Evolutionary conservation across 2,888 invertebrate species (phyloP).

Genomic region (Chymomyza fuscimana): DNA sequence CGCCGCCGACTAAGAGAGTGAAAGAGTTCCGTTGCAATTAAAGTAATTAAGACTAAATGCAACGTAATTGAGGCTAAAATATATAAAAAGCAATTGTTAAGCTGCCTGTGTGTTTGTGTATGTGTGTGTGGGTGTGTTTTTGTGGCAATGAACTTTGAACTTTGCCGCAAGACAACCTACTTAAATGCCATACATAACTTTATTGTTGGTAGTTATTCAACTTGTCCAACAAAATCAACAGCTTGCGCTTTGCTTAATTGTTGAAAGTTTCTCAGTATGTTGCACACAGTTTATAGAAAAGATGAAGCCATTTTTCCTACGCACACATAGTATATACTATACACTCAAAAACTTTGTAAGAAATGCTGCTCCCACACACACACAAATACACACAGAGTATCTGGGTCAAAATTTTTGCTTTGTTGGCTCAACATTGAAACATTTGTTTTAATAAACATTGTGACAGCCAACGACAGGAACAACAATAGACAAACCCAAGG

Average conservation of each 20-base stretch:
- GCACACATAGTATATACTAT: constrained; percentile 19
- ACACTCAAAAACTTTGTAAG: background rate
- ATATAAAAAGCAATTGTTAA: background rate
- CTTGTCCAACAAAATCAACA: constrained; percentile 1
- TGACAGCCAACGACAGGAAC: constrained; percentile 62
- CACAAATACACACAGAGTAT: constrained; percentile 20
- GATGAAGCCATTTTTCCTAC: constrained; percentile 60
- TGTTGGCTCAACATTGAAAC: constrained; percentile 48
- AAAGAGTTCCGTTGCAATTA: constrained; percentile 65
- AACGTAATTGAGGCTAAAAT: constrained; percentile 10
- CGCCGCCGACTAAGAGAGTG: constrained; percentile 19
- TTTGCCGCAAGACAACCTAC: constrained; percentile 26
- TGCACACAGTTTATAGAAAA: constrained; percentile 59
- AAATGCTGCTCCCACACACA: background rate
- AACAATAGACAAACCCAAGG: constrained; percentile 30
- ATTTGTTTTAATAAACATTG: constrained; percentile 74
- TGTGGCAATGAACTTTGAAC: constrained; percentile 57
- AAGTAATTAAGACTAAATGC: constrained; percentile 62
- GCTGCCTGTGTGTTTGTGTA: background rate
- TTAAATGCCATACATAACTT: constrained; percentile 20
- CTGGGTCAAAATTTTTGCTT: constrained; percentile 67
- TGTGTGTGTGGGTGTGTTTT: background rate
- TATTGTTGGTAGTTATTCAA: background rate
- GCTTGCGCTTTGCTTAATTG: constrained; percentile 50
- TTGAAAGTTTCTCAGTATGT: constrained; percentile 32